Base-by-base conservation (phyloP, 2,113 vertebrate species). In the Xenopus borealis region DNA sequence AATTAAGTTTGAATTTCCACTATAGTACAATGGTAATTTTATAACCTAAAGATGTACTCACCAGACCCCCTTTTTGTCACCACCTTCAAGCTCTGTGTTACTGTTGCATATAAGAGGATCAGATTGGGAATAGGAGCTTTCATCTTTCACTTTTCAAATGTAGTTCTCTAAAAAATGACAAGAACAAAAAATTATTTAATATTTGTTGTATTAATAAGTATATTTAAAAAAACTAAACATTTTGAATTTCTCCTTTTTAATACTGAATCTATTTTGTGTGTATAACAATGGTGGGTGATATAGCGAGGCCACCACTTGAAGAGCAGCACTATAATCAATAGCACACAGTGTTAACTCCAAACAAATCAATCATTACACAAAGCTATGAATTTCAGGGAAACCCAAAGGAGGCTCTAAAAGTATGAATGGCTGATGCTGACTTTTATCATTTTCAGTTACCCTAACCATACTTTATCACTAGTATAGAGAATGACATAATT, bases 11-110 rank as follows among this genome's bases (percentile, higher is more conserved):
- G 6, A 7, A 40, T 40, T 40, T 40, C 8, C 33, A 40, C 8
- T 40, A 40, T 40, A 40, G 3, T 40, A 6, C 5, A 40, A 40
- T 40, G 33, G 8, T 40, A 0, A 40, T 40, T 40, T 40, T 40
- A 40, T 6, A 40, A 40, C 3, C 33, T 7, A 40, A 40, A 50
- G 6, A 12, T 12, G 20, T 72, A 87, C 94, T 93, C 95, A 98
- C 97, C 97, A 87, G 97, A 98, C 82, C 96, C 96, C 89, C 97
- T 93, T 87, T 98, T 99, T 72, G 96, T 96, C 84, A 98, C 94
- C 83, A 96, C 94, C 88, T 98, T 99, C 88, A 96, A 85, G 89
- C 95, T 95, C 86, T 94, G 93, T 86, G 94, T 89, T 78, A 95
- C 86, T 75, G 91, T 87, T 79, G 92, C 92, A 78, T 95, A 96